phyloP scores from a whole-genome alignment of 2,113 vertebrate species.

The Pantherophis guttatus region DNA sequence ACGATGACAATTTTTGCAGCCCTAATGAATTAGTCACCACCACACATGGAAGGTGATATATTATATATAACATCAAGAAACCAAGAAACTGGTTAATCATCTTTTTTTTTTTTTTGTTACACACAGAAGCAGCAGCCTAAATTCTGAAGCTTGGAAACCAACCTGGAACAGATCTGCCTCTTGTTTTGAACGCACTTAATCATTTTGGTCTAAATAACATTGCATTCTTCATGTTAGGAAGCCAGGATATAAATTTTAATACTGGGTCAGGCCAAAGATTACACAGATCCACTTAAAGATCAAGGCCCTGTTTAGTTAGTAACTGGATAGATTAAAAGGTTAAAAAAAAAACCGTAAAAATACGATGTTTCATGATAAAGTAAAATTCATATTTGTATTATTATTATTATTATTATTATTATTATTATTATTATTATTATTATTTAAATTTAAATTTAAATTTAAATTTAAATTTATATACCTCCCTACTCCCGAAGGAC shows the following conservation, averaged over 20 bases:
- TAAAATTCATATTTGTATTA: background rate
- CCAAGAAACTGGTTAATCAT: background rate
- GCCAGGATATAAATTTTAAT: background rate
- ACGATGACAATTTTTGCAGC: background rate
- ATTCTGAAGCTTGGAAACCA: background rate
- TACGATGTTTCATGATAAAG: background rate
- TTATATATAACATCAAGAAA: background rate
- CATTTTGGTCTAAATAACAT: background rate
- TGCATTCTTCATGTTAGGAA: background rate
- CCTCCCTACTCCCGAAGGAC: no score
- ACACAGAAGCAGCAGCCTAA: background rate
- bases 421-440: no score
- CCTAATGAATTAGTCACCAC: background rate
- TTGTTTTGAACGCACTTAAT: background rate
- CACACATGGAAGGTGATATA: background rate
- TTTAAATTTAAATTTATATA: no score
- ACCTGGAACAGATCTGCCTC: background rate
- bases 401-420: no score
- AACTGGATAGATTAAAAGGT: background rate
- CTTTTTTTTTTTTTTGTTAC: background rate
- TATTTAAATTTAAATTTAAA: no score
- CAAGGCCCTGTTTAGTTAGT: background rate
- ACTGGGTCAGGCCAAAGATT: background rate
- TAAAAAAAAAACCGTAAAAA: background rate
- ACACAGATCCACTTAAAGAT: background rate